phyloP scores from a whole-genome alignment of 2,888 invertebrate species.

The Andrena haemorrhoa region DNA sequence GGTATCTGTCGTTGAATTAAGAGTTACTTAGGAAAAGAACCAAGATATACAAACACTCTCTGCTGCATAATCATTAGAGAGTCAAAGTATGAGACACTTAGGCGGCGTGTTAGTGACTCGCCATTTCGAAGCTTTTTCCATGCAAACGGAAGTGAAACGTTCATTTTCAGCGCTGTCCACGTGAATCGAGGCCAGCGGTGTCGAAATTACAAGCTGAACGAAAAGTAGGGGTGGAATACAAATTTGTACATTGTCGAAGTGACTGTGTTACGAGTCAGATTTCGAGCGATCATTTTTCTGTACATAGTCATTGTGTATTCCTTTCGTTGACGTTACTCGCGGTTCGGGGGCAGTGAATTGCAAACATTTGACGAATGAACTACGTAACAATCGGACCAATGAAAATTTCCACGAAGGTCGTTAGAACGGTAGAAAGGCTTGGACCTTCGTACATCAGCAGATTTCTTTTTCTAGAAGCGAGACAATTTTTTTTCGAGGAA shows the following conservation, averaged over 20 bases:
- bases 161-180: neutral
- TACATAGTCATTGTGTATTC: constrained; percentile 38
- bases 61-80: neutral
- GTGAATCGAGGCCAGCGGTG: neutral
- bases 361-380: constrained; percentile 32
- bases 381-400: constrained; percentile 42
- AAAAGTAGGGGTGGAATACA: constrained; percentile 4
- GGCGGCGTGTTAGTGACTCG: neutral
- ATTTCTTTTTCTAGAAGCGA: constrained; percentile 1
- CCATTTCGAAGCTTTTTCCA: neutral
- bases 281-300: constrained; percentile 43
- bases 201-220: neutral
- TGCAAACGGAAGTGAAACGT: neutral
- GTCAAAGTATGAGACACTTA: neutral
- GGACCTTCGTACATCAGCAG: neutral
- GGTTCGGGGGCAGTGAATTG: constrained; percentile 13
- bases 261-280: constrained; percentile 27
- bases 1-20: neutral
- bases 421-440: constrained; percentile 1
- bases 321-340: constrained; percentile 26
- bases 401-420: neutral
- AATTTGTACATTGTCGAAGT: constrained; percentile 39
- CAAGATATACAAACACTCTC: neutral
- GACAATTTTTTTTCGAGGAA: constrained; percentile 5
- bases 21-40: neutral